Evolutionary conservation across 2,888 invertebrate species (phyloP).

Genomic region (Parnassius orleans): DNA sequence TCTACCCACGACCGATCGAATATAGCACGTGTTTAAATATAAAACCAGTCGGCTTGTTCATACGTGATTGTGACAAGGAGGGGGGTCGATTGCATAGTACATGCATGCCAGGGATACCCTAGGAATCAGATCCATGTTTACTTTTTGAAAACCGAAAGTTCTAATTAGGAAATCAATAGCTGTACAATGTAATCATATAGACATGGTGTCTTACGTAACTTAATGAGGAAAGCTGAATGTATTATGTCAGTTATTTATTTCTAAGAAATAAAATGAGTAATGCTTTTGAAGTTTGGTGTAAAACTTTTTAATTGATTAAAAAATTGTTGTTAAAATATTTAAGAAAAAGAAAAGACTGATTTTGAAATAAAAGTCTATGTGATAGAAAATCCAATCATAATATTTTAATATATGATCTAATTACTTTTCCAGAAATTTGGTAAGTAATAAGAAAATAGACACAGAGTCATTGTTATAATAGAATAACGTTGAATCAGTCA

Average conservation of each 20-base stretch:
- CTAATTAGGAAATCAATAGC: constrained; percentile 61
- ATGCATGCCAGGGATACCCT: constrained; percentile 54
- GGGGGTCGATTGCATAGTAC: constrained; percentile 44
- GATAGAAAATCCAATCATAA: too few species aligned
- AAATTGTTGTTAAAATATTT: too few species aligned
- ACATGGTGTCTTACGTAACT: constrained; percentile 26
- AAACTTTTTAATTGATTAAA: too few species aligned
- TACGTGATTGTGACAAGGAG: constrained; percentile 42
- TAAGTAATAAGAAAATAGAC: too few species aligned
- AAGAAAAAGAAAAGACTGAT: too few species aligned
- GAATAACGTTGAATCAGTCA: constrained; percentile 16
- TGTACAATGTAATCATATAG: constrained; percentile 27
- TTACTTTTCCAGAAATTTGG: too few species aligned
- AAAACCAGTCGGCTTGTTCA: constrained; percentile 53
- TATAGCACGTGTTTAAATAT: constrained; percentile 72
- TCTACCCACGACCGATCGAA: constrained; percentile 59
- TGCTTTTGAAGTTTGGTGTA: too few species aligned
- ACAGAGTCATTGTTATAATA: too few species aligned
- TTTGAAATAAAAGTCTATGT: too few species aligned
- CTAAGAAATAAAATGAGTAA: too few species aligned
- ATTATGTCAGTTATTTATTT: background rate
- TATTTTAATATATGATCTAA: too few species aligned
- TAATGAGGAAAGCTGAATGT: background rate
- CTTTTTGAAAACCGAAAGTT: constrained; percentile 69
- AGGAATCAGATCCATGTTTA: constrained; percentile 63